Percentiles rank a stretch among this genome's conserved stretches.
Evolutionary conservation across 2,113 vertebrate species (phyloP).

Genomic region (Paratilapia polleni): DNA sequence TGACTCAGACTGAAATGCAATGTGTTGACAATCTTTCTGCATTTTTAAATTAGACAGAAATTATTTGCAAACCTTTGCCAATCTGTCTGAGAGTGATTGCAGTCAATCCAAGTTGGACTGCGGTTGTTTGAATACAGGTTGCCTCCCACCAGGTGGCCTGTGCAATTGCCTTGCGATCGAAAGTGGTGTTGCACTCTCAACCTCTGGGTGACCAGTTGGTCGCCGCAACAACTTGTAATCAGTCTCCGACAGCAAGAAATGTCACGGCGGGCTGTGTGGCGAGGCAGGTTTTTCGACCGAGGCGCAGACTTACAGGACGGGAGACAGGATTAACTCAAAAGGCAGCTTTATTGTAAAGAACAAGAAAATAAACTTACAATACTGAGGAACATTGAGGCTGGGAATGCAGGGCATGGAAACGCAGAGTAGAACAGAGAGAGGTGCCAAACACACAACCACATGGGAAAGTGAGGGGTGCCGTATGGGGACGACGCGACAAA

Average conservation of each 20-base stretch:
- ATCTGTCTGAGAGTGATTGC: not conserved
- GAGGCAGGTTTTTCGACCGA: no score
- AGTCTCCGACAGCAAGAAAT: not conserved
- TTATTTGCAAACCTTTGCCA: rapidly evolving
- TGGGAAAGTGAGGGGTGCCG: no score
- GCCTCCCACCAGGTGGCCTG: not conserved
- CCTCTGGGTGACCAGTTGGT: not conserved
- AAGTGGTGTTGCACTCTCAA: not conserved
- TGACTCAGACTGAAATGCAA: not conserved
- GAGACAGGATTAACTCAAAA: no score
- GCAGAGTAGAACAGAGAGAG: no score
- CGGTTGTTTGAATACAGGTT: not conserved
- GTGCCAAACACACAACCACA: no score
- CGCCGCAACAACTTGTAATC: not conserved
- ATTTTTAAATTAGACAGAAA: not conserved
- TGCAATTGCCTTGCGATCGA: not conserved
- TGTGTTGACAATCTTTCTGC: not conserved
- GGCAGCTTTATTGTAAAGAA: no score
- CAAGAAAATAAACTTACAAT: no score
- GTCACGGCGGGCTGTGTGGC: no score
- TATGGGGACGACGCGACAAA: no score
- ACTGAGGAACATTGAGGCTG: no score
- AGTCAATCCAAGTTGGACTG: not conserved
- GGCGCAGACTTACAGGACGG: no score
- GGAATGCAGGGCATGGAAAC: no score